These are phyloP conservation scores for Ptilorrhoa leucosticta DNA, from an alignment of 2,113 vertebrate species.

Conservation along the genomic window DNA sequence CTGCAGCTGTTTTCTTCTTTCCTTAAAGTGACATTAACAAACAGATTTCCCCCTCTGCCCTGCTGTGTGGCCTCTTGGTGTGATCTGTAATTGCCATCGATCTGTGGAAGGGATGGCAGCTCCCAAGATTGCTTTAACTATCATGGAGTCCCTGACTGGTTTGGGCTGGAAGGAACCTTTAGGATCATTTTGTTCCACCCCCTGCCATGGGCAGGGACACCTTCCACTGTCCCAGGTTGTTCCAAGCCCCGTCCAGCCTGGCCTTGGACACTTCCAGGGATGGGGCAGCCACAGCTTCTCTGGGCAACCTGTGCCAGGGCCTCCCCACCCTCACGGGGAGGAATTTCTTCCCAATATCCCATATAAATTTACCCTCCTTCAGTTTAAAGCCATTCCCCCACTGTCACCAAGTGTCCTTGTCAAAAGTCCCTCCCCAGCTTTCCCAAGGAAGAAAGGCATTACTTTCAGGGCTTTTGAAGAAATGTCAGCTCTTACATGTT, in stretches of 20 bases:
- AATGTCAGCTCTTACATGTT: constrained; percentile 45
- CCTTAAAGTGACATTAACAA: not conserved
- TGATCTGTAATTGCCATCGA: not conserved
- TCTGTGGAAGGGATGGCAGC: not conserved
- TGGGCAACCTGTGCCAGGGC: not conserved
- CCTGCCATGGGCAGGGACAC: not conserved
- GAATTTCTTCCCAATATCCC: not conserved
- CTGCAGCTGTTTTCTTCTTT: not conserved
- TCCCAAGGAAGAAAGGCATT: not conserved
- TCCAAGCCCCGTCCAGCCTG: accelerated
- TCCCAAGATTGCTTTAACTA: constrained; percentile 23
- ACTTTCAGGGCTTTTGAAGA: constrained; percentile 50
- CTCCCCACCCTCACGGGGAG: not conserved
- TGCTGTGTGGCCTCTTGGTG: not conserved
- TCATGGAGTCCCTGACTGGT: not conserved
- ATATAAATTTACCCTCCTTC: not conserved
- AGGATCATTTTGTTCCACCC: not conserved
- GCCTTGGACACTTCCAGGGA: not conserved
- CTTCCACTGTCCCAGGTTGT: accelerated
- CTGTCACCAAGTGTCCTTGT: not conserved
- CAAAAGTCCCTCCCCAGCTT: not conserved
- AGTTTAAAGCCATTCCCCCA: not conserved
- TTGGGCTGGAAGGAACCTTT: not conserved
- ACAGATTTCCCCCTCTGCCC: not conserved
- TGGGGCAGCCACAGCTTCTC: not conserved